A percentile compares a stretch with the other conserved stretches of the same genome.
Conservation (phyloP, 2,888 invertebrate genomes). For the Scotopteryx bipunctaria region DNA sequence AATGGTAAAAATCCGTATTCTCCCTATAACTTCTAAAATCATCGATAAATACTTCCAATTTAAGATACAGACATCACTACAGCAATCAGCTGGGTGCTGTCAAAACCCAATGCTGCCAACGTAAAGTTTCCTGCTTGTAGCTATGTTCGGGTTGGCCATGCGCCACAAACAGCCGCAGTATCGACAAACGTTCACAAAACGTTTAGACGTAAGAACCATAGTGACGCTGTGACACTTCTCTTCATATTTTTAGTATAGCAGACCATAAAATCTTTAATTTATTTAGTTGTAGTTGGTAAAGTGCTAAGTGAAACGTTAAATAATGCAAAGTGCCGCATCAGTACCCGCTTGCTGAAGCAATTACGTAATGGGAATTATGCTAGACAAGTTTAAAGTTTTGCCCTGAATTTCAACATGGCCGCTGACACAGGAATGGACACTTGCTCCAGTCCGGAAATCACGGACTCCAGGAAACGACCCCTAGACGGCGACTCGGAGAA, state of each 20-base stretch:
- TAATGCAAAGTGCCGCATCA: constrained; percentile 76
- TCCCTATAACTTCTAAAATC: no score
- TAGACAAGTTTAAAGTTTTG: constrained; percentile 82
- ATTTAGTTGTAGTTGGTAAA: constrained; percentile 72
- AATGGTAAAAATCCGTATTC: no score
- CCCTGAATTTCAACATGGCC: constrained; percentile 90
- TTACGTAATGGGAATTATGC: constrained; percentile 84
- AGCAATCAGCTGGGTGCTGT: constrained; percentile 76
- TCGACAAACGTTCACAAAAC: constrained; percentile 81
- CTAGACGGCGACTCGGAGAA: constrained; percentile 94
- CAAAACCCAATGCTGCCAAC: constrained; percentile 70
- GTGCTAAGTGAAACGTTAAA: constrained; percentile 76
- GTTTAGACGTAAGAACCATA: constrained; percentile 77
- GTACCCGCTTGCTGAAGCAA: constrained; percentile 74
- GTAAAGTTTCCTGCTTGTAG: constrained; percentile 49
- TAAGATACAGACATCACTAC: constrained; percentile 49
- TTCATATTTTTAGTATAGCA: constrained; percentile 75
- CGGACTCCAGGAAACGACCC: constrained; percentile 95
- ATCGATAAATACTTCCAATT: neutral
- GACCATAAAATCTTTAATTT: constrained; percentile 67
- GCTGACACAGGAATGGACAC: constrained; percentile 97
- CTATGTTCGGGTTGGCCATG: constrained; percentile 69
- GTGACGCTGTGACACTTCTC: constrained; percentile 80
- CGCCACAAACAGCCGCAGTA: constrained; percentile 72
- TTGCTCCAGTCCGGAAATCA: constrained; percentile 96